Evolutionary conservation across 2,797 vertebrate species (phyloP).

Genomic region (Hippopotamyrus pictus): DNA sequence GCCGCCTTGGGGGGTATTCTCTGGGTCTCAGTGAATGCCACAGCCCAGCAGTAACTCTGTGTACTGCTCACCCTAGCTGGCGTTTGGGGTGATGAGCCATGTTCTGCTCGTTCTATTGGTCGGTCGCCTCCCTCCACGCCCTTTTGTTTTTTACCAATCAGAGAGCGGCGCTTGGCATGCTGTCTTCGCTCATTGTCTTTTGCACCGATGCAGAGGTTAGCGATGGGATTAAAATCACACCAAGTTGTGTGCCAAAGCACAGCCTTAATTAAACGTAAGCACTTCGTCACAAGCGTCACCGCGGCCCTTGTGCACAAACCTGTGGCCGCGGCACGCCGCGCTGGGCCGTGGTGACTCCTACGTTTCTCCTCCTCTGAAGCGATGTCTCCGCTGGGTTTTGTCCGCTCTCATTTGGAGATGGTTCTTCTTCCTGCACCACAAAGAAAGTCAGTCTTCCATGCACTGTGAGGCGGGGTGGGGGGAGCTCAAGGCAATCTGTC

Average conservation of each 20-base stretch:
- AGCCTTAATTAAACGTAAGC: background rate
- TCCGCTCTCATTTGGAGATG: background rate
- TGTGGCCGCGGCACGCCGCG: background rate
- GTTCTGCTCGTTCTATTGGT: background rate
- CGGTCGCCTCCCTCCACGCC: background rate
- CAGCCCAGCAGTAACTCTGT: background rate
- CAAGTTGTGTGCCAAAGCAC: background rate
- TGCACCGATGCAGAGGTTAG: background rate
- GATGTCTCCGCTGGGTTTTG: background rate
- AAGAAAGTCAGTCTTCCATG: background rate
- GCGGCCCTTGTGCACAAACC: background rate
- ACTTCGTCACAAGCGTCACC: background rate
- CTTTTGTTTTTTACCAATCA: background rate
- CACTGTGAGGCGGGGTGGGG: background rate
- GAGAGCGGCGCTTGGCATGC: background rate
- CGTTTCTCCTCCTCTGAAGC: background rate
- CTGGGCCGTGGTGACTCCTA: background rate
- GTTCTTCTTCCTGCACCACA: background rate
- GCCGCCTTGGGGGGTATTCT: background rate
- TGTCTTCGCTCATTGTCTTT: background rate
- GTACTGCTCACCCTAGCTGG: background rate
- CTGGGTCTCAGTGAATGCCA: background rate
- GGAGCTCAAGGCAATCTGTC: background rate
- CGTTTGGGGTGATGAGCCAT: background rate
- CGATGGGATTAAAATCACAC: background rate